phyloP scores from a whole-genome alignment of 2,113 vertebrate genomes.

The Thamnaconus septentrionalis region DNA sequence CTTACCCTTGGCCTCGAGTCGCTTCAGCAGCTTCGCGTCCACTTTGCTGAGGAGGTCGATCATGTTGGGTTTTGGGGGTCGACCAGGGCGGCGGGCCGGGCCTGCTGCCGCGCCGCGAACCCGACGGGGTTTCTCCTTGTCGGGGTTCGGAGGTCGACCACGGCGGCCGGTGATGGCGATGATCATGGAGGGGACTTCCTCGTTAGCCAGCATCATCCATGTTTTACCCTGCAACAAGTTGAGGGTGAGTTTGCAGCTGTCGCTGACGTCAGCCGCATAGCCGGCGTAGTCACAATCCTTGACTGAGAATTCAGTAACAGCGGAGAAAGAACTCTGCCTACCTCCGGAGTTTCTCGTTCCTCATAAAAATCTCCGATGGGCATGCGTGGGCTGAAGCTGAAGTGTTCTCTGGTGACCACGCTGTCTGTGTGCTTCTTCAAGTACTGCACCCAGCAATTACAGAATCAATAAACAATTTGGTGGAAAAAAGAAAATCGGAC shows the following conservation, averaged over 20 bases:
- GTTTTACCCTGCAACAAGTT: constrained; percentile 78
- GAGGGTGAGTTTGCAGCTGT: neutral
- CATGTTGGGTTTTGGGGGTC: constrained; percentile 88
- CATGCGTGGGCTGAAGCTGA: constrained; percentile 98
- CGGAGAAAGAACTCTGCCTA: constrained; percentile 42
- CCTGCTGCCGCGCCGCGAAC: constrained; percentile 70
- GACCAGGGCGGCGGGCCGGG: constrained; percentile 78
- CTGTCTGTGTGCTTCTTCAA: constrained; percentile 85
- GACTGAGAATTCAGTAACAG: neutral
- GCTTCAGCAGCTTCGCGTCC: constrained; percentile 84
- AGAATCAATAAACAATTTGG: neutral
- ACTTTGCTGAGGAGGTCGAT: constrained; percentile 87
- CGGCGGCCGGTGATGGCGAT: constrained; percentile 95
- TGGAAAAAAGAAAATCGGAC: neutral
- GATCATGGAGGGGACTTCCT: constrained; percentile 94
- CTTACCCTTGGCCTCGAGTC: constrained; percentile 88
- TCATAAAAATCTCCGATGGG: constrained; percentile 97
- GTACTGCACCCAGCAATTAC: constrained; percentile 75
- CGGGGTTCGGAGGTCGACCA: constrained; percentile 92
- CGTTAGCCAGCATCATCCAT: constrained; percentile 87
- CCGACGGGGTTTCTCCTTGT: constrained; percentile 80
- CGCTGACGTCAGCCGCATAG: no score
- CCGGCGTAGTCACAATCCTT: neutral
- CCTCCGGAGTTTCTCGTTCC: constrained; percentile 88
- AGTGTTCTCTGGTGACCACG: constrained; percentile 89